A percentile compares a stretch with the other conserved stretches of the same genome.
phyloP scores from a whole-genome alignment of 2,888 invertebrate species.

The Heliconius cydno region DNA sequence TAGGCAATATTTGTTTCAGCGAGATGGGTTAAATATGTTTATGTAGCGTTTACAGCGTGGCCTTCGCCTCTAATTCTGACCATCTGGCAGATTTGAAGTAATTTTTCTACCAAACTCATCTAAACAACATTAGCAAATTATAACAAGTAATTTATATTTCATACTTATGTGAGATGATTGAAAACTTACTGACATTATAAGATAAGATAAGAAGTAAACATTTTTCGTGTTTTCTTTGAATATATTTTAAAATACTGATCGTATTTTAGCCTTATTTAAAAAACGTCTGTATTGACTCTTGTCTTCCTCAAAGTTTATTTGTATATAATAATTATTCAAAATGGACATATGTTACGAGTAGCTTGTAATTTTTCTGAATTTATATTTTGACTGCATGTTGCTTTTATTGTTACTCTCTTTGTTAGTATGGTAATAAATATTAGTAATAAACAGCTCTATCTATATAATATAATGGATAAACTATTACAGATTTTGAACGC shows the following conservation, averaged over 20 bases:
- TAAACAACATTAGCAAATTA: constrained; percentile 28
- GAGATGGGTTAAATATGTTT: constrained; percentile 28
- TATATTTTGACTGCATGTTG: neutral
- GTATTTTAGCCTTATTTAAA: neutral
- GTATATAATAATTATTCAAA: neutral
- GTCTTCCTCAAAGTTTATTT: neutral
- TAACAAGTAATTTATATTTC: constrained; percentile 19
- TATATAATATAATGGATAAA: too few relatives aligned
- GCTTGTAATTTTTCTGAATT: neutral
- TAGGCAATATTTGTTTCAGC: constrained; percentile 31
- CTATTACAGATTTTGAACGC: too few relatives aligned
- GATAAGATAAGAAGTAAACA: neutral
- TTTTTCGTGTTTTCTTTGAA: neutral
- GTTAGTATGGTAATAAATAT: too few relatives aligned
- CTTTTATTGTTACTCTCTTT: too few relatives aligned
- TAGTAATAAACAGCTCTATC: too few relatives aligned
- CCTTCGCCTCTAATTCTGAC: constrained; percentile 25
- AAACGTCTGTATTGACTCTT: neutral
- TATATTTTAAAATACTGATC: neutral
- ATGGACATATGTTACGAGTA: too few relatives aligned
- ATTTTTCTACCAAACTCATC: constrained; percentile 26
- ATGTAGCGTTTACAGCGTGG: neutral
- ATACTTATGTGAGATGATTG: constrained; percentile 8
- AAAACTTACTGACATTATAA: constrained; percentile 2
- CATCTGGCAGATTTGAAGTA: constrained; percentile 28